Base-by-base conservation (phyloP, 2,888 invertebrate genomes). In the Priocnemis perturbator region DNA sequence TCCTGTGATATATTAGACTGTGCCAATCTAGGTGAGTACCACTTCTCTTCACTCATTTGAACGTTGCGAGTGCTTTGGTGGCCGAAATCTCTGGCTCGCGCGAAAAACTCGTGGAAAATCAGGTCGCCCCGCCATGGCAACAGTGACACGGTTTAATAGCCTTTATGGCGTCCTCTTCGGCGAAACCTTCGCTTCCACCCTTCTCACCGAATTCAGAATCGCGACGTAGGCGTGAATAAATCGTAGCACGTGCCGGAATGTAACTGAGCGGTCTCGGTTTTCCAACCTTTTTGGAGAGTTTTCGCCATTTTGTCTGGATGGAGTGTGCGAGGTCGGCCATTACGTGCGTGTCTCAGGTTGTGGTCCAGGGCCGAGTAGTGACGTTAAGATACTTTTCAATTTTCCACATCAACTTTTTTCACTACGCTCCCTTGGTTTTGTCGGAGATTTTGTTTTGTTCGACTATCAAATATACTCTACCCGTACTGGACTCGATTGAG, bases 1-100 rank as follows among this genome's bases (percentile, higher is more conserved):
- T 86, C 83, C 82, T 88, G 88, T 89, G 88, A 89, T 89, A 89
- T 84, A 5, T 86, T 86, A 87, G 86, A 86, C 84, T 88, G 88
- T 88, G 88, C 88, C 87, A 88, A 88, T 83, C 77, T 78, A 85
- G 87, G 89, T 89, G 83, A 87, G 88, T 86, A 77, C 47, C 19
- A 14, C 15, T 19, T 4, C 0, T 58, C 15, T 17, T 15, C n/a
- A 21, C 14, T 7, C n/a, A 2, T 45, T 0, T 1, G 3, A 26
- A 26, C 45, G 47, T 21, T n/a, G 44, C 17, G 19, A 19, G 20
- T 17, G 20, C 23, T 4, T 44, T 14, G 11, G 47, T n/a, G 50
- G 1, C 11, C n/a, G 20, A 5, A 3, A 21, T 1, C 11, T 7
- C 26, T 26, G 14, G 14, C 14, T 52, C 56, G 48, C 20, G 58